Base-by-base conservation (phyloP, 2,888 invertebrate genomes). In the Meghimatium bilineatum region DNA sequence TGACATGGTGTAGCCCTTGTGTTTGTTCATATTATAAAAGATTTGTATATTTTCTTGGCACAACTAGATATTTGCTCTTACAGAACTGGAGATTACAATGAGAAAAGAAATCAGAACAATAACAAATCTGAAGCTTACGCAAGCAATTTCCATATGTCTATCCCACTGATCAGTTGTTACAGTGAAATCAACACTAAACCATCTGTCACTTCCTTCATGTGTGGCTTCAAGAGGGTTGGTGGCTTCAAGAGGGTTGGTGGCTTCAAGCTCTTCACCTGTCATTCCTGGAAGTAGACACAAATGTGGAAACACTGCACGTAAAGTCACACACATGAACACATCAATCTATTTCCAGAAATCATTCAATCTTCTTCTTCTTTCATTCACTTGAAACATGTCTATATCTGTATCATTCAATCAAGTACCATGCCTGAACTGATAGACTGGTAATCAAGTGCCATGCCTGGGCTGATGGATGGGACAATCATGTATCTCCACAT, bases 91-190 rank as follows among this genome's bases (percentile, higher is more conserved):
- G 2, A 63, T n/a, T n/a, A n/a, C n/a, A n/a, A 23, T 12, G 0
- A 63, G n/a, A 23, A 56, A 20, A 23, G n/a, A n/a, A 56, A 56
- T 56, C 23, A 56, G n/a, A 72, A n/a, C 38, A 44, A 72, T n/a
- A 44, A n/a, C 26, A n/a, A 36, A 5, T 32, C 26, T 17, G 74
- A 32, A 74, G 44, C 83, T 83, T 14, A 83, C 84, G 49, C n/a
- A 23, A 10, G 80, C 79, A 60, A 84, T 80, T 29, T 79, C 84
- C 38, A 67, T 52, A 80, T 84, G 84, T 52, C 84, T 69, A n/a
- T 74, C 75, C 84, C 84, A 84, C 52, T 84, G 84, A 36, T 79
- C 84, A 14, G 44, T n/a, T 17, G 29, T 17, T 20, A 79, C 72
- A 38, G 63, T 49, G 34, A 78, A 83, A 52, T 72, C 72, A 44